Base-by-base conservation (phyloP, 2,797 vertebrate species). In the Anisognathus igniventris region DNA sequence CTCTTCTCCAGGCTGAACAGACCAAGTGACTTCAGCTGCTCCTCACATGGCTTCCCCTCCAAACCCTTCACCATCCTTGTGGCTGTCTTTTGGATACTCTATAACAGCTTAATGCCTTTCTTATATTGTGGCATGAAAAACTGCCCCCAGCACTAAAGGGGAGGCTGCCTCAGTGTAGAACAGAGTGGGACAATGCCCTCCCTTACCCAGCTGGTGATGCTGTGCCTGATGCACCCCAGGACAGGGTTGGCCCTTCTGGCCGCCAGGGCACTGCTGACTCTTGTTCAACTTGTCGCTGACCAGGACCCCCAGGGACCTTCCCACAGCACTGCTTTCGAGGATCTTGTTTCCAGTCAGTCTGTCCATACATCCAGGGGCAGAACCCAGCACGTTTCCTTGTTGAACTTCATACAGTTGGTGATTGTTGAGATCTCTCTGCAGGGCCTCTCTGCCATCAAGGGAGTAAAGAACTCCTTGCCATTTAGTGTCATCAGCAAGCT, bases 241-340 rank as follows among this genome's bases (percentile, higher is more conserved):
- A 47, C 40, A 74, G 0, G 1, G 2, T 8, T 80, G 10, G 5
- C 45, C 8, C 14, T 80, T 10, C 33, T 74, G 61, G 30, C 40
- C 74, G 25, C 22, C 47, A 68, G 40, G 30, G 19, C 47, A 21
- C 27, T 61, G 62, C 35, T 61, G 31, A 0, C 10, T 74, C 13
- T 3, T 0, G 1, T 12, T 35, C 22, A 61, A 0, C 10, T 48
- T 74, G 18, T 2, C 35, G 8, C 2, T 0, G 0, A 18, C 18
- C 35, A 24, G 35, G 5, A 48, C 0, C 4, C 7, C 9, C 19
- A 21, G 27, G 13, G 2, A 9, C 16, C 35, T 74, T 74, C 28
- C 27, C 10, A 17, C 4, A 9, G 48, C 3, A 2, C 10, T 67
- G 18, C 35, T 75, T 2, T 62, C 23, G 62, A 48, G 8, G 11